A percentile compares a stretch with the other conserved stretches of the same genome.
Conservation (phyloP, 2,797 vertebrate species). For the Lagothrix lagotricha region DNA sequence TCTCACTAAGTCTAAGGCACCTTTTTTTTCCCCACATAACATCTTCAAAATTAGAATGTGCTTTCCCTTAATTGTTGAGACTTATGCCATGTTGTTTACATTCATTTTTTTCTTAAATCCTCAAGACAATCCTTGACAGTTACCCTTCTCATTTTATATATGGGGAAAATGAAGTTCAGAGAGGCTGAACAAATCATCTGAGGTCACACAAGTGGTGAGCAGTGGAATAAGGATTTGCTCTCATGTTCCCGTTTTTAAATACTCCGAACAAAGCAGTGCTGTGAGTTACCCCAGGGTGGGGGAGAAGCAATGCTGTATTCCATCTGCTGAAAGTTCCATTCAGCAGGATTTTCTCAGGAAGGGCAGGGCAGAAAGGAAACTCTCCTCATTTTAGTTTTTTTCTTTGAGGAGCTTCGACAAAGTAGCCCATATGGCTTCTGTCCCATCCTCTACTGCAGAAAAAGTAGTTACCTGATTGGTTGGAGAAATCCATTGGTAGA, state of each 20-base stretch:
- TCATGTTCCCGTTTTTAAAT: background rate
- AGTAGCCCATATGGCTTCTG: background rate
- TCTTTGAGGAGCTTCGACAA: background rate
- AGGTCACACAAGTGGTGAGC: background rate
- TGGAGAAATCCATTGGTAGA: background rate
- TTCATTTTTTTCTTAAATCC: background rate
- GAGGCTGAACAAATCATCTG: background rate
- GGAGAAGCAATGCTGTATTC: background rate
- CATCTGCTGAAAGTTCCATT: background rate
- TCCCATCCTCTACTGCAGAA: background rate
- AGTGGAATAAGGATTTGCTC: background rate
- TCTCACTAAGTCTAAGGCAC: background rate
- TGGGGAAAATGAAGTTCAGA: background rate
- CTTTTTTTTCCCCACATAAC: background rate
- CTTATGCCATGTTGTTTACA: background rate
- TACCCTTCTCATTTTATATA: background rate
- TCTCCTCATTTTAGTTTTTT: background rate
- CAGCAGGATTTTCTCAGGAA: background rate
- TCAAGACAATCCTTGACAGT: background rate
- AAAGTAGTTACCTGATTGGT: background rate
- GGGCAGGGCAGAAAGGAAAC: background rate
- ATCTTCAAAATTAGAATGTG: background rate
- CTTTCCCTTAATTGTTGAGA: background rate
- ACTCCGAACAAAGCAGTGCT: background rate
- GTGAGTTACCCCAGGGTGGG: background rate